Evolutionary conservation across 2,113 vertebrate species (phyloP).

Genomic region (Maccullochella peelii): DNA sequence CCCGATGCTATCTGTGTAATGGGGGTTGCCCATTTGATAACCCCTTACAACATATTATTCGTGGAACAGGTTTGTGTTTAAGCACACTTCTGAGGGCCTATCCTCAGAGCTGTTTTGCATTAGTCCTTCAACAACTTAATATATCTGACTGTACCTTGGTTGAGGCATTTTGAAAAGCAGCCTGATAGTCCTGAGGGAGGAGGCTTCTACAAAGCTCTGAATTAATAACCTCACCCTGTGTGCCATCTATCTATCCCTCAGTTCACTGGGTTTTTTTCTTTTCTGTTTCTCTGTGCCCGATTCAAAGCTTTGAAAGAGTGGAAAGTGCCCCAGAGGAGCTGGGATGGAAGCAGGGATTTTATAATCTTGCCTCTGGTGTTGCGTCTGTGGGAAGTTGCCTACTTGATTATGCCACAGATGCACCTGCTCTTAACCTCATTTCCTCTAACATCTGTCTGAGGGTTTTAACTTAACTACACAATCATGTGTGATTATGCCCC

Average conservation of each 20-base stretch:
- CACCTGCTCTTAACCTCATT: slow-evolving; percentile 73
- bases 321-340: slow-evolving; percentile 43
- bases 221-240: slow-evolving; percentile 65
- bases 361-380: slow-evolving; percentile 54
- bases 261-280: slow-evolving; percentile 5
- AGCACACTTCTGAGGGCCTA: background rate
- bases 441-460: slow-evolving; percentile 65
- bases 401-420: slow-evolving; percentile 65
- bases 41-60: slow-evolving; percentile 4
- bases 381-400: slow-evolving; percentile 38
- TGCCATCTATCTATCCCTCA: slow-evolving; percentile 50
- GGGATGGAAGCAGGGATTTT: slow-evolving; percentile 44
- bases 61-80: slow-evolving; percentile 13
- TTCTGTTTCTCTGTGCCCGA: slow-evolving; percentile 23
- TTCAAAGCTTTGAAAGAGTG: slow-evolving; percentile 43
- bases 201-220: slow-evolving; percentile 54
- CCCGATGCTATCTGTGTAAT: slow-evolving; percentile 48
- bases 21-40: slow-evolving; percentile 36
- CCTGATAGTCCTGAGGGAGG: slow-evolving; percentile 49
- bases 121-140: slow-evolving; percentile 43
- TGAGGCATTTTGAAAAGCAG: slow-evolving; percentile 41
- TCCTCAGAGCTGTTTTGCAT: slow-evolving; percentile 48
- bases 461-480: slow-evolving; percentile 65
- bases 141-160: slow-evolving; percentile 21
- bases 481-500: slow-evolving; percentile 62